Evolutionary conservation across 30 jellyfish, hydroid and myxozoan species (phyloP).

Genomic region (Hydractinia echinata): DNA sequence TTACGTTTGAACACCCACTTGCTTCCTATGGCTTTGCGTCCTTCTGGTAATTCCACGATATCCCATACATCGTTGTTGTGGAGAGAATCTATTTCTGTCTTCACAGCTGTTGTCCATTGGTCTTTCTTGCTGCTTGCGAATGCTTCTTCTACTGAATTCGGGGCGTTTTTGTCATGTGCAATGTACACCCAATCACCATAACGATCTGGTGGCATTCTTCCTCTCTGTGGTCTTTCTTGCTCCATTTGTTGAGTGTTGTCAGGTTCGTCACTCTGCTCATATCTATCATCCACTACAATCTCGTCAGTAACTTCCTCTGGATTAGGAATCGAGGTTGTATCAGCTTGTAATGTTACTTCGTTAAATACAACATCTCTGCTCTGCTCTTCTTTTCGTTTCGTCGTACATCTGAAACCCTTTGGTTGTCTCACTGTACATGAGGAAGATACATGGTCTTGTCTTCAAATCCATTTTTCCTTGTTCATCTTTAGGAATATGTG

Average conservation of each 20-base stretch:
- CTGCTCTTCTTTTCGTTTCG: background rate
- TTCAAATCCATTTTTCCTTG: conserved; percentile 39
- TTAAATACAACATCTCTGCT: conserved; percentile 34
- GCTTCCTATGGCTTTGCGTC: conserved; percentile 36
- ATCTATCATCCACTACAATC: background rate
- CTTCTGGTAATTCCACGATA: conserved; percentile 28
- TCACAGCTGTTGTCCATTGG: conserved; percentile 5
- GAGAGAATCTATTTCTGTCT: conserved; percentile 33
- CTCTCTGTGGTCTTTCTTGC: background rate
- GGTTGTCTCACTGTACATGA: conserved; percentile 28
- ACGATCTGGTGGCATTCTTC: conserved; percentile 28
- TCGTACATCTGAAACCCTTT: conserved; percentile 40
- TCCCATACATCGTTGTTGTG: conserved; percentile 42
- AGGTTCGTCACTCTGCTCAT: background rate
- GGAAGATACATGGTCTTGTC: conserved; percentile 19
- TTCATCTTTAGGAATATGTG: conserved; percentile 30
- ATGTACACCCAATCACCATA: conserved; percentile 31
- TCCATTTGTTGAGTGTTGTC: background rate
- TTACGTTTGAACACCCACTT: too few relatives aligned
- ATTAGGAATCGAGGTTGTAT: background rate
- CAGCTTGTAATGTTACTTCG: background rate
- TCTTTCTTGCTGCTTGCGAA: background rate
- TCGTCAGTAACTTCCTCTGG: conserved; percentile 3
- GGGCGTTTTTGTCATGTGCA: background rate
- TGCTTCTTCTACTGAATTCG: background rate